Percentiles rank a stretch among this genome's conserved stretches.
These are phyloP conservation scores for Ifrita kowaldi DNA, from an alignment of 2,113 vertebrate species.

Conservation along the genomic window DNA sequence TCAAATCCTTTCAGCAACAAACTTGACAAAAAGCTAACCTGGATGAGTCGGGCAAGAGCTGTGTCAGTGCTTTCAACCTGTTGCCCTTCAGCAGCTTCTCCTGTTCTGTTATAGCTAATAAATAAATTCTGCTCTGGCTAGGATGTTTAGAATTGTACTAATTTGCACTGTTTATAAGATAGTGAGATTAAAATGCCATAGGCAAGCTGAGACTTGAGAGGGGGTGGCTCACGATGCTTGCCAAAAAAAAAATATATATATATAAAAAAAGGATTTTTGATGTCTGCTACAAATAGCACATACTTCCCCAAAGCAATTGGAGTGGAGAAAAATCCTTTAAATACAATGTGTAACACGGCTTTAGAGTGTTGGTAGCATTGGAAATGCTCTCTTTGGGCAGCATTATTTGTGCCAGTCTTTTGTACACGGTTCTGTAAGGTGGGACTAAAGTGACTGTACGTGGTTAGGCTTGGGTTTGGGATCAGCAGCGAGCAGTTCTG, in stretches of 20 bases:
- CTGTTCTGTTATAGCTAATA: slow-evolving; percentile 21
- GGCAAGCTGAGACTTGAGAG: slow-evolving; percentile 35
- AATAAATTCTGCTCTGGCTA: slow-evolving; percentile 33
- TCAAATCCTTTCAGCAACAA: background rate
- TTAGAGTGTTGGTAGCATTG: slow-evolving; percentile 10
- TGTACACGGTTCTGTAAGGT: background rate
- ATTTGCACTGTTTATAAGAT: slow-evolving; percentile 61
- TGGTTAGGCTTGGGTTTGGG: background rate
- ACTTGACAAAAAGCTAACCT: background rate
- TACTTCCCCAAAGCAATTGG: slow-evolving; percentile 31
- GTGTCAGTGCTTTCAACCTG: background rate
- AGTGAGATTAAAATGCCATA: slow-evolving; percentile 59
- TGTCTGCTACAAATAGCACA: slow-evolving; percentile 28
- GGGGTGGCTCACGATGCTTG: background rate
- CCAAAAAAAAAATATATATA: background rate
- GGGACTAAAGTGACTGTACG: background rate
- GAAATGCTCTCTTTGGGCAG: background rate
- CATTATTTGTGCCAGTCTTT: background rate
- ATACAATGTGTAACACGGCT: background rate
- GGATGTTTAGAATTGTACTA: slow-evolving; percentile 48
- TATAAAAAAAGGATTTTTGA: background rate
- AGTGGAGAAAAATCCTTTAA: background rate
- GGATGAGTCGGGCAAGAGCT: background rate
- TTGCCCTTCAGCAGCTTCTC: slow-evolving; percentile 18
- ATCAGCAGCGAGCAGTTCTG: background rate